Conservation (phyloP, 2,888 invertebrate species). For the Malachius bipustulatus region DNA sequence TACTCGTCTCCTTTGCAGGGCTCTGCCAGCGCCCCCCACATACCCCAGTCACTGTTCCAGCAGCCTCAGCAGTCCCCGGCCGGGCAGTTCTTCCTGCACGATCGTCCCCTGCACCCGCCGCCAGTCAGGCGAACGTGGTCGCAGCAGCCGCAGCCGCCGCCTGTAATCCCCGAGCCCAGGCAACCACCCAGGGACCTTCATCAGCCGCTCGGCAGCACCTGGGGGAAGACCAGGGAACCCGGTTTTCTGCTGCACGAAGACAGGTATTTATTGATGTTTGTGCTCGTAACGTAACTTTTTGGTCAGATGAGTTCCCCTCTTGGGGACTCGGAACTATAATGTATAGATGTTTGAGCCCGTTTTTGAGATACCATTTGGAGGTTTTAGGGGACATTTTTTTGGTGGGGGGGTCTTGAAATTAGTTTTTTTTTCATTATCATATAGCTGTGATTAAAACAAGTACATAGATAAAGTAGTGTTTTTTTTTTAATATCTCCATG, state of each 20-base stretch:
- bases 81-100: conserved; percentile 67
- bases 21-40: conserved; percentile 37
- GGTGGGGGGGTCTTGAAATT: too few species aligned
- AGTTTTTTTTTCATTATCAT: too few species aligned
- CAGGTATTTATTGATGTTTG: conserved; percentile 21
- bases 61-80: conserved; percentile 40
- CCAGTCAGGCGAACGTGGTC: conserved; percentile 58
- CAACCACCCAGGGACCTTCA: conserved; percentile 11
- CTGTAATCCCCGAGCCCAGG: conserved; percentile 15
- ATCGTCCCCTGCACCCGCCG: conserved; percentile 41
- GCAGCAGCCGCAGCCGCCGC: conserved; percentile 26
- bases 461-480: too few species aligned
- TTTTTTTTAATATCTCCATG: too few species aligned
- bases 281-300: neutral
- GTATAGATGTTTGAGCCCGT: too few species aligned
- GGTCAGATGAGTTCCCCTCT: too few species aligned
- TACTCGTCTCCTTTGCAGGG: conserved; percentile 29
- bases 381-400: too few species aligned
- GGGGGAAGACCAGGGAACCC: conserved; percentile 32
- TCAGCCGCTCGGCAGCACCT: conserved; percentile 30
- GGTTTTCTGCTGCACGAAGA: conserved; percentile 57
- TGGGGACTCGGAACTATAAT: too few species aligned
- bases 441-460: too few species aligned
- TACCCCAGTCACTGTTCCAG: conserved; percentile 44
- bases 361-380: too few species aligned